Evolutionary conservation across 2,113 vertebrate genomes (phyloP).

Genomic region (Caranx melampygus): DNA sequence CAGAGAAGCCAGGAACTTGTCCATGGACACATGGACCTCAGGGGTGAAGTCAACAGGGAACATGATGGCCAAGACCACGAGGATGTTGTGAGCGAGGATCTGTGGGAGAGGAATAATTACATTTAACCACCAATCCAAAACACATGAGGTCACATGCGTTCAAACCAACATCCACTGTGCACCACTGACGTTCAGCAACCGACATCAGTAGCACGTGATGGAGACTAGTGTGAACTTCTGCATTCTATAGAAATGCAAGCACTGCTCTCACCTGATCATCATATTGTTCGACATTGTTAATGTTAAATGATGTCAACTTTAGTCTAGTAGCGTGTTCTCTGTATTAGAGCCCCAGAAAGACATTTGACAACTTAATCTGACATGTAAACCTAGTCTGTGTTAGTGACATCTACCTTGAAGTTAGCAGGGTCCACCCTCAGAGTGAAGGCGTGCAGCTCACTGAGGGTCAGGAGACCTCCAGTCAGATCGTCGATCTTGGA

Average conservation of each 20-base stretch:
- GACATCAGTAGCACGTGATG: too few relatives aligned
- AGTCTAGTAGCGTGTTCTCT: too few relatives aligned
- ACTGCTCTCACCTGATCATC: too few relatives aligned
- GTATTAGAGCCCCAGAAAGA: too few relatives aligned
- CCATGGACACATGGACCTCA: conserved; percentile 78
- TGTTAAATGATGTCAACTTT: too few relatives aligned
- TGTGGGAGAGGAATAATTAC: conserved; percentile 15
- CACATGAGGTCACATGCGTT: too few relatives aligned
- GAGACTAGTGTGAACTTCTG: not conserved
- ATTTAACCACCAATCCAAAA: not conserved
- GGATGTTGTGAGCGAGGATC: conserved; percentile 75
- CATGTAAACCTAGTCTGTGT: not conserved
- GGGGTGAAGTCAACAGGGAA: conserved; percentile 77
- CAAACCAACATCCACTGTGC: not conserved
- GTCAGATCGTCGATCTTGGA: conserved; percentile 84
- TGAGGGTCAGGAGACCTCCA: conserved; percentile 80
- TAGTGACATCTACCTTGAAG: conserved; percentile 83
- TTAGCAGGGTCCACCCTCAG: conserved; percentile 90
- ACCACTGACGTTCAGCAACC: not conserved
- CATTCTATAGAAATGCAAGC: not conserved
- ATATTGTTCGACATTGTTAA: too few relatives aligned
- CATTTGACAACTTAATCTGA: too few relatives aligned
- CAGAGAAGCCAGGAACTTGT: conserved; percentile 79
- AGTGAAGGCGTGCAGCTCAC: conserved; percentile 89
- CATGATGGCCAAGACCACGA: conserved; percentile 68